These are phyloP conservation scores for Aegotheles bennettii DNA, from an alignment of 2,113 vertebrate species.

Conservation along the genomic window DNA sequence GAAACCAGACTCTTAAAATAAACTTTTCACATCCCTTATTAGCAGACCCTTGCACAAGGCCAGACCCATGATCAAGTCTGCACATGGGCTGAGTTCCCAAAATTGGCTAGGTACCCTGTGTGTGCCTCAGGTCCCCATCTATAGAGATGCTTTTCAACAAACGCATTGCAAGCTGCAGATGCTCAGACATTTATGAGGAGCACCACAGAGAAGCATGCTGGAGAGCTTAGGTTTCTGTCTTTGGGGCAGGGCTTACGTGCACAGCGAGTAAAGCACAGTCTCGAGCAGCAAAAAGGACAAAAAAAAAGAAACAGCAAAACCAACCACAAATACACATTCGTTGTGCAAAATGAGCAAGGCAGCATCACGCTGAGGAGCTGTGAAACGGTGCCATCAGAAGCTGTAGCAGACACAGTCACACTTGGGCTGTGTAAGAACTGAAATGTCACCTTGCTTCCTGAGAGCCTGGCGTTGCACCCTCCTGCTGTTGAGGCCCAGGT, in stretches of 20 bases:
- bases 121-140: not conserved
- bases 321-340: not conserved
- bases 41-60: not conserved
- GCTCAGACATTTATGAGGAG: not conserved
- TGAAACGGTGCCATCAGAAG: not conserved
- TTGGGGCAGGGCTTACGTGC: not conserved
- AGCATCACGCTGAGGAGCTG: not conserved
- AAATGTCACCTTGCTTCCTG: not conserved
- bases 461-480: not conserved
- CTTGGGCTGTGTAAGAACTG: not conserved
- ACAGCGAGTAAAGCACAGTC: not conserved
- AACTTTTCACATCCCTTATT: not conserved
- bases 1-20: not conserved
- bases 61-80: not conserved
- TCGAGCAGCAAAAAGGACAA: not conserved
- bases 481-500: not conserved
- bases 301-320: not conserved
- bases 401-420: fast-evolving
- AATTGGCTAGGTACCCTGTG: not conserved
- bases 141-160: not conserved
- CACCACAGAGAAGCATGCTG: not conserved
- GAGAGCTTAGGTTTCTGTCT: not conserved
- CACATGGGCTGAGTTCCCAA: not conserved
- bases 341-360: not conserved
- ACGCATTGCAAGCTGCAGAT: not conserved